Conservation (phyloP, 2,888 invertebrate species). For the Apodemia duryi region DNA sequence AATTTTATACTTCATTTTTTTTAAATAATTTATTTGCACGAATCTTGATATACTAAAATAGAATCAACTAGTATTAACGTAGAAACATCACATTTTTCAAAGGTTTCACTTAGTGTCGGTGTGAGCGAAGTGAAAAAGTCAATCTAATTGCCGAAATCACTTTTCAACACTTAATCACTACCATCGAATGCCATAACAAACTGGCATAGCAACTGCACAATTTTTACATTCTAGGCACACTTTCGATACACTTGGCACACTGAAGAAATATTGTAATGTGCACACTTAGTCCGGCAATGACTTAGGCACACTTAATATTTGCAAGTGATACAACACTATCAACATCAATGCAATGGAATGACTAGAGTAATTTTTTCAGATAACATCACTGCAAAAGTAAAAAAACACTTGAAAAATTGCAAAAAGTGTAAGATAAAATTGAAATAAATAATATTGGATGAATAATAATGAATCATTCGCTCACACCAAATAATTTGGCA, state of each 20-base stretch:
- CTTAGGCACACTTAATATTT: constrained; percentile 9
- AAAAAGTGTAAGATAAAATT: constrained; percentile 4
- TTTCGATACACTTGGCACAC: constrained; percentile 16
- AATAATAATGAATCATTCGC: constrained; percentile 36
- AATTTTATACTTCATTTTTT: constrained; percentile 65
- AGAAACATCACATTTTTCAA: constrained; percentile 66
- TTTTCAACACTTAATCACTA: constrained; percentile 10
- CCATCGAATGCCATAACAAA: constrained; percentile 1
- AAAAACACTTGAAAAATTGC: constrained; percentile 7
- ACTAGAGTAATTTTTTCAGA: constrained; percentile 20
- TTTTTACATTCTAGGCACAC: constrained; percentile 12
- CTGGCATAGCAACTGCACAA: constrained; percentile 3
- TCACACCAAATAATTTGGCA: constrained; percentile 68
- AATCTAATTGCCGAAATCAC: constrained; percentile 15
- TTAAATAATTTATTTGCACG: constrained; percentile 50
- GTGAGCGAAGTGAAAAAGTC: constrained; percentile 47
- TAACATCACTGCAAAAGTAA: constrained; percentile 13
- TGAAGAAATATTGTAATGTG: constrained; percentile 12
- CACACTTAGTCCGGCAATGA: constrained; percentile 11
- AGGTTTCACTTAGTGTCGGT: constrained; percentile 41
- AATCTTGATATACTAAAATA: constrained; percentile 67
- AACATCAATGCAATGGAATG: constrained; percentile 15
- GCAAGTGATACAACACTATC: constrained; percentile 7
- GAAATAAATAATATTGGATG: not conserved
- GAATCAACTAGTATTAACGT: constrained; percentile 58